Evolutionary conservation across 2,888 invertebrate species (phyloP).

Genomic region (Hemithea aestivaria): DNA sequence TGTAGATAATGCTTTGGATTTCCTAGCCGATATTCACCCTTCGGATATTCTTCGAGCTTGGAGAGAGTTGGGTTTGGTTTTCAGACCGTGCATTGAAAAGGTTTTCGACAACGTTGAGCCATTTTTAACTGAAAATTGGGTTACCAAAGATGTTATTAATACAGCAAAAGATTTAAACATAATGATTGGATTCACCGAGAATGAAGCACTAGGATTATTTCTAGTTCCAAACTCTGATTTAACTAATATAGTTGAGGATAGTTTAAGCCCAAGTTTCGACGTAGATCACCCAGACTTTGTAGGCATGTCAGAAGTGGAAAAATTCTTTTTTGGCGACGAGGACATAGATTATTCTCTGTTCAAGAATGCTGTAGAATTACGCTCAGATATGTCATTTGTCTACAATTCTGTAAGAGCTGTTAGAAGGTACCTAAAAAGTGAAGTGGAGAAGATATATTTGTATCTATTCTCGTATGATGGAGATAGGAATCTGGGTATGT

Average conservation of each 20-base stretch:
- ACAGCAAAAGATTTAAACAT: constrained; percentile 31
- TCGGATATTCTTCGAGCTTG: constrained; percentile 30
- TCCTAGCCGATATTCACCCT: constrained; percentile 29
- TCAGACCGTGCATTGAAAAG: constrained; percentile 38
- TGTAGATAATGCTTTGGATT: constrained; percentile 33
- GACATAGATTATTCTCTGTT: constrained; percentile 19
- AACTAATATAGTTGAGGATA: constrained; percentile 18
- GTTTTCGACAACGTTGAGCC: constrained; percentile 32
- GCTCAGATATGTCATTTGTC: constrained; percentile 34
- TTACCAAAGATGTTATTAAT: constrained; percentile 22
- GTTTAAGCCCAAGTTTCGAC: constrained; percentile 22
- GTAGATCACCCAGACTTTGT: constrained; percentile 23
- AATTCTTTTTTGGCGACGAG: constrained; percentile 36
- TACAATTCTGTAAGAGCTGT: constrained; percentile 35
- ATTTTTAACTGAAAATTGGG: constrained; percentile 33
- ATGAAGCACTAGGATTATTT: constrained; percentile 23
- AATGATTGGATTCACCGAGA: constrained; percentile 33
- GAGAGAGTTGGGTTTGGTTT: constrained; percentile 17
- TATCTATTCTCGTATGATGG: constrained; percentile 41
- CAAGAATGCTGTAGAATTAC: constrained; percentile 29
- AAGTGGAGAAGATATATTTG: constrained; percentile 29
- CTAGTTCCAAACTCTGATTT: constrained; percentile 14
- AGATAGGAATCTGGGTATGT: constrained; percentile 25
- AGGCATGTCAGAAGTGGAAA: constrained; percentile 19
- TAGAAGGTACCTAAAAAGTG: constrained; percentile 27